A percentile compares a stretch with the other conserved stretches of the same genome.
phyloP scores from a whole-genome alignment of 2,113 vertebrate species.

The Polypterus senegalus region DNA sequence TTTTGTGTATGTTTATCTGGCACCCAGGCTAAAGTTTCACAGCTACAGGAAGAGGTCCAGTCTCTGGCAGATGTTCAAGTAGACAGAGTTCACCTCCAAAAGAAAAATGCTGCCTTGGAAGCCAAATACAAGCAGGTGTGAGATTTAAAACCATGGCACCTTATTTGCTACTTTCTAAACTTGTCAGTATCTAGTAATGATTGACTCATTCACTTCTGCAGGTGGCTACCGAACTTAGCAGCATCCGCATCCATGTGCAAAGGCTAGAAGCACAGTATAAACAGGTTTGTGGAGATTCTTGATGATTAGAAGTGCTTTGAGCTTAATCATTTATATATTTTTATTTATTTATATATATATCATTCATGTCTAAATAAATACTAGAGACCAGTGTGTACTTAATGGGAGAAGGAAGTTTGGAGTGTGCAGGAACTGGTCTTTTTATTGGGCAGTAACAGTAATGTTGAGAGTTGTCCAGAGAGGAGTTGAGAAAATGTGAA shows the following conservation, averaged over 20 bases:
- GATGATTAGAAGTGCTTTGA: too few relatives aligned
- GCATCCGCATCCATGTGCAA: slow-evolving; percentile 17
- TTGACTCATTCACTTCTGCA: slow-evolving; percentile 7
- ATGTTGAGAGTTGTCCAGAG: too few relatives aligned
- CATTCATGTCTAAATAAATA: too few relatives aligned
- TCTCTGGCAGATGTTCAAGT: slow-evolving; percentile 23
- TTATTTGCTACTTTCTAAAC: too few relatives aligned
- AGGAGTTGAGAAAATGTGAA: too few relatives aligned
- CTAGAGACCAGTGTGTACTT: too few relatives aligned
- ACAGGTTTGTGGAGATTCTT: slow-evolving; percentile 14
- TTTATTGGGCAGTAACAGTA: too few relatives aligned
- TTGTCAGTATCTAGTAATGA: too few relatives aligned
- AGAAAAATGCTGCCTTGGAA: slow-evolving; percentile 26
- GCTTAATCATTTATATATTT: too few relatives aligned
- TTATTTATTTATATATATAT: too few relatives aligned
- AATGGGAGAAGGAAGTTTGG: too few relatives aligned
- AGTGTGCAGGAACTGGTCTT: too few relatives aligned
- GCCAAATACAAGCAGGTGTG: slow-evolving; percentile 36
- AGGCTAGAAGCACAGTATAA: slow-evolving; percentile 22
- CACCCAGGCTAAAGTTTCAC: slow-evolving; percentile 31
- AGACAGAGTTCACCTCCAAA: slow-evolving; percentile 30
- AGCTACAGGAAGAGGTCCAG: slow-evolving; percentile 40
- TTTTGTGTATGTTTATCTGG: slow-evolving; percentile 5
- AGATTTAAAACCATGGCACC: not conserved
- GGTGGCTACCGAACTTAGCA: slow-evolving; percentile 27